Evolutionary conservation across 2,888 invertebrate genomes (phyloP), one percentile per base, ranked within the genome.

Genomic region (Philopedon plagiatum): DNA sequence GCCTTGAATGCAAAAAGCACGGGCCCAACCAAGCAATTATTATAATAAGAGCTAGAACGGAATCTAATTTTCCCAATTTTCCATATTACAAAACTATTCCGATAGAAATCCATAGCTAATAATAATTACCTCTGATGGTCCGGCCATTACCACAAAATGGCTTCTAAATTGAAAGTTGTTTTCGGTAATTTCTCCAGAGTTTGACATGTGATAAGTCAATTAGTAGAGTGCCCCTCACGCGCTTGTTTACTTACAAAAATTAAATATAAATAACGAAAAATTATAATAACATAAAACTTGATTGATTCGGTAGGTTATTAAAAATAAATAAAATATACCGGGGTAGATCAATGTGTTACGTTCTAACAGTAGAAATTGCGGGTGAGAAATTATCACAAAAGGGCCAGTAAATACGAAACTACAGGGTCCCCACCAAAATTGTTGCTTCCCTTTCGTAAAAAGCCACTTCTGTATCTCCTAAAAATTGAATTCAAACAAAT

Each of bases 171-270:
- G 66, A 49, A 65, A 57, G 57, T 57, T 44, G 56, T 65, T 67
- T 67, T 67, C 49, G 66, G 60, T 58, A 60, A 67, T 67, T 67
- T 67, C 60, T 67, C 58, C 32, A 49, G 21, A 23, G 37, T 46
- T 51, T 46, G 65, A 67, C 58, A 61, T 61, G 68, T 66, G 61
- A 68, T 68, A 54, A 61, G 61, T 60, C 61, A 68, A 68, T 68
- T 68, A 68, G 54, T 54, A 21, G 9, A 51, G 44, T 46, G 66
- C 23, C 21, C 44, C 41, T n/a, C n/a, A 11, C 37, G 21, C 21
- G 57, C 49, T n/a, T 49, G 51, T 23, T 41, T 37, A 39, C 58
- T 58, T 58, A 41, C 5, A 39, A 26, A 58, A 58, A 58, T 58
- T 58, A 58, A 39, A 58, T 37, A 58, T 41, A 58, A 39, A 58